phyloP scores from a whole-genome alignment of 1,140 invertebrate species.

The Diabrotica undecimpunctata region DNA sequence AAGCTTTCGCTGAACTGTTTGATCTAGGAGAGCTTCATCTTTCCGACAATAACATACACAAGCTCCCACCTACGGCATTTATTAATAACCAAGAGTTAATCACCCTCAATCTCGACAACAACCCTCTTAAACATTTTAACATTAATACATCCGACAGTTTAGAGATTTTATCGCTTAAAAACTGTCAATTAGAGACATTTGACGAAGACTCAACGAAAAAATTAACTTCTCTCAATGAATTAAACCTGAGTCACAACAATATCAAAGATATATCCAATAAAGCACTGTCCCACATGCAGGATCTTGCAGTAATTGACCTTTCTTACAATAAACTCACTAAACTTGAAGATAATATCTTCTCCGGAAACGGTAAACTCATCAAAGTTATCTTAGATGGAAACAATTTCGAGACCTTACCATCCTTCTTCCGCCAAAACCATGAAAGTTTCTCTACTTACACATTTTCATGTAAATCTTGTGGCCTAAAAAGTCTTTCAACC shows the following conservation, averaged over 20 bases:
- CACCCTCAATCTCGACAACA: slow-evolving; percentile 37
- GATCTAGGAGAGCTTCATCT: slow-evolving; percentile 38
- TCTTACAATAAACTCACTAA: slow-evolving; percentile 37
- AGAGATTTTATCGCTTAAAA: slow-evolving; percentile 38
- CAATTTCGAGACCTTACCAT: slow-evolving; percentile 37
- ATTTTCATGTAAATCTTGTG: slow-evolving; percentile 43
- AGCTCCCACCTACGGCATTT: slow-evolving; percentile 33
- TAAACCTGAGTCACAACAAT: slow-evolving; percentile 42
- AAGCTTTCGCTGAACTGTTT: slow-evolving; percentile 34
- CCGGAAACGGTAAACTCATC: slow-evolving; percentile 30
- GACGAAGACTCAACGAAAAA: slow-evolving; percentile 27
- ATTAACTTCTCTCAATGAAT: slow-evolving; percentile 30
- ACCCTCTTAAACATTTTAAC: slow-evolving; percentile 36
- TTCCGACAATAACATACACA: slow-evolving; percentile 40
- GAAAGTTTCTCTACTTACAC: slow-evolving; percentile 30
- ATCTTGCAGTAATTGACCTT: slow-evolving; percentile 37
- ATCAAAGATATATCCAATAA: slow-evolving; percentile 30
- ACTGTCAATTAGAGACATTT: slow-evolving; percentile 36
- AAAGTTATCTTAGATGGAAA: slow-evolving; percentile 40
- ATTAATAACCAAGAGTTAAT: slow-evolving; percentile 33
- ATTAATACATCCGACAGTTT: slow-evolving; percentile 31
- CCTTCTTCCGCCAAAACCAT: slow-evolving; percentile 30
- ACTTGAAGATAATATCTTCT: slow-evolving; percentile 37
- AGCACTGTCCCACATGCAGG: slow-evolving; percentile 32
- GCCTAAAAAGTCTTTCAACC: slow-evolving; percentile 22